Evolutionary conservation across 2,888 invertebrate species (phyloP).

Genomic region (Vannuccia rotundouncinata): DNA sequence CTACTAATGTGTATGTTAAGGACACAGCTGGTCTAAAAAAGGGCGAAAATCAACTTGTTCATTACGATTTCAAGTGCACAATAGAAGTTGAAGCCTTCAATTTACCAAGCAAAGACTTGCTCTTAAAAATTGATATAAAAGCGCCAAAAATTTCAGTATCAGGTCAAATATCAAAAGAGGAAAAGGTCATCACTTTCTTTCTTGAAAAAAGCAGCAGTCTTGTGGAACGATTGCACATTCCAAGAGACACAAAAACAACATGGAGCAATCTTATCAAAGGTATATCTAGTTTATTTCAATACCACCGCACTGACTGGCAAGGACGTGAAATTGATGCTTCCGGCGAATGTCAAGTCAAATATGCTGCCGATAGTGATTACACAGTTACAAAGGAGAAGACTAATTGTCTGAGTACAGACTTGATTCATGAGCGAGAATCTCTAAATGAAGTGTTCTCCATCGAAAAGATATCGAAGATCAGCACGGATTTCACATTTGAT

Average conservation of each 20-base stretch:
- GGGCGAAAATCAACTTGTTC: neutral
- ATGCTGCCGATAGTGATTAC: neutral
- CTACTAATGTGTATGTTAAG: neutral
- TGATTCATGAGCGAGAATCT: neutral
- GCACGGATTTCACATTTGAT: neutral
- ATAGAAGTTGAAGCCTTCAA: neutral
- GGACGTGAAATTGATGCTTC: neutral
- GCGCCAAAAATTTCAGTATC: neutral
- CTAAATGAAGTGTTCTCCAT: neutral
- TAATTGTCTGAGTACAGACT: neutral
- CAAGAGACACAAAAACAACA: neutral
- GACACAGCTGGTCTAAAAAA: neutral
- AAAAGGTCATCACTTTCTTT: neutral
- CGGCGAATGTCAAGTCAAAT: neutral
- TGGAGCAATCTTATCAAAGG: neutral
- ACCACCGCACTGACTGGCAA: neutral
- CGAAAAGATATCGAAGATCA: neutral
- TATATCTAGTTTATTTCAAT: neutral
- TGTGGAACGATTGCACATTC: neutral
- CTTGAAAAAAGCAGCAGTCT: neutral
- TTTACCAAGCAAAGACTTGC: neutral
- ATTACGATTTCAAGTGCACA: neutral
- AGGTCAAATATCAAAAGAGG: neutral
- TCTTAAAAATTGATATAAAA: neutral
- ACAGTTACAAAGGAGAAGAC: neutral